Base-by-base conservation (phyloP, 2,797 vertebrate genomes). In the Xerus rutilus region DNA sequence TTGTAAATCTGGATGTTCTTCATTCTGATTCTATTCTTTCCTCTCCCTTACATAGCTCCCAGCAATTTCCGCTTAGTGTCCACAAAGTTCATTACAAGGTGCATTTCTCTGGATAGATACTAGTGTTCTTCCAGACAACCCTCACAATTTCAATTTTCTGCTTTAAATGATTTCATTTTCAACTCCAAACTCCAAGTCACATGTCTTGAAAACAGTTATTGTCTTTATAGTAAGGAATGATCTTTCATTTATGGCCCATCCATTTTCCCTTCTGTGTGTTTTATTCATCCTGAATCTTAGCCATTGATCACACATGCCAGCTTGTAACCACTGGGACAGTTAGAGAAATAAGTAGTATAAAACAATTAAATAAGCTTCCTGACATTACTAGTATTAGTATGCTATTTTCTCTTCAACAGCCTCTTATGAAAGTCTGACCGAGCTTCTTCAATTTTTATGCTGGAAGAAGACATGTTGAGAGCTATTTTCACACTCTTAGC, bases 11-110 rank as follows among this genome's bases (percentile, higher is more conserved):
- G 77, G 70, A 86, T 96, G 94, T 86, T 96, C 90, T 92, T 96
- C 91, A 94, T 94, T 96, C 67, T 94, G 74, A 78, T 97, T 96
- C 90, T 96, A n/a, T 95, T 97, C 85, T 92, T 94, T 92, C 67
- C 72, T 97, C 82, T 65, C 84, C 89, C 69, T 94, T 81, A 59
- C 81, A 57, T 93, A 96, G 70, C 92, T 96, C n/a, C 57, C 32
- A 96, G 94, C 21, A 0, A 95, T 92, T 95, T 93, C 70, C 92
- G 86, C 93, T 93, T 78, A 77, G 15, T 93, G 76, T 67, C 84
- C 32, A 86, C 62, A 78, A 30, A 95, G 76, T 96, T 91, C 69
- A 81, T 89, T 96, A 92, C 39, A 93, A 89, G 70, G 64, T 91
- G 25, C 64, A 91, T 95, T 92, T 97, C 91, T 93, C 64, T n/a